Base-by-base conservation (phyloP, 2,888 invertebrate species). In the Lypha dubia region DNA sequence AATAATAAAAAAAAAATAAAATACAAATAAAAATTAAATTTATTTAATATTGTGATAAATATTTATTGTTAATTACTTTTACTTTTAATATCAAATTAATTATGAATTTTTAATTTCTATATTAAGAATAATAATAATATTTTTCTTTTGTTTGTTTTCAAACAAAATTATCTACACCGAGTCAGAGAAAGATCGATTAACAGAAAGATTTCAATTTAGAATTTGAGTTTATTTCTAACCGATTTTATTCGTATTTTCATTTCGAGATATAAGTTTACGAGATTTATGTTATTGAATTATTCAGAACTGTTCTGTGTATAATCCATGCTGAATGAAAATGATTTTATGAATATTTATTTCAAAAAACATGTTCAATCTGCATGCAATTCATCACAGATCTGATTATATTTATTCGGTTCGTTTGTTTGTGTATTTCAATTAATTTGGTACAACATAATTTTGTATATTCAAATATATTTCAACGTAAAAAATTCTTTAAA, bases 1-100 rank as follows among this genome's bases (percentile, higher is more conserved):
- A 83, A 70, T 62, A 20, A 71, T 75, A 83, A 24, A 49, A 28
- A 74, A 75, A 44, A 63, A 63, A 79, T 28, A 49, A 32, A 71
- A 70, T 49, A 63, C 53, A 82, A 79, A 85, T 74, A 71, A 73
- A 74, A 71, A 76, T 68, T 76, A 60, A 38, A 56, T 68, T 60
- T 41, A 53, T 53, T 71, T 85, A 75, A 82, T 83, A 74, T 75
- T 63, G 58, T 82, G 62, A 71, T 73, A 63, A 71, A 75, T 85
- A 76, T 73, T 49, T 56, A 58, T 28, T 56, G 44, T 70, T 79
- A 15, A 68, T 82, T 63, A 49, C 49, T 65, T 20, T 51, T 41
- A 68, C 58, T 73, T 62, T 49, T 71, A 35, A 17, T 17, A 73
- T 74, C 74, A 11, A 38, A 68, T 60, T 77, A 13, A 28, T 44